Base-by-base conservation (phyloP, 2,113 vertebrate genomes). In the Micromys minutus region DNA sequence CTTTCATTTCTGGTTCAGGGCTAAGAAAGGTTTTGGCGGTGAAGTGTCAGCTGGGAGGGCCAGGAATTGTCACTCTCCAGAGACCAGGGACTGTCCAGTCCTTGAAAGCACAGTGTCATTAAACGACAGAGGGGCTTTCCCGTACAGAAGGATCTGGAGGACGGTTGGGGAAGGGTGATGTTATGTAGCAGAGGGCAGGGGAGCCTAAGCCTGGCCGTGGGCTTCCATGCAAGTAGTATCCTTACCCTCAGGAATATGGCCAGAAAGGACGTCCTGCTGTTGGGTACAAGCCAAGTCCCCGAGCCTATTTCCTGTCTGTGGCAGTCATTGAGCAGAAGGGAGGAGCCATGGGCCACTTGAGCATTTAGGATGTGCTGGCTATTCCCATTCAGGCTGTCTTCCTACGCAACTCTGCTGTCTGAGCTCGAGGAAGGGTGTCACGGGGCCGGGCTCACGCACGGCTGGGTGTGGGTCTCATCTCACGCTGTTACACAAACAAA, bases 71-170 rank as follows among this genome's bases (percentile, higher is more conserved):
- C 87, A 75, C 0, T 92, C 69, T 94, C 96, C 17, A 50, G 93
- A 87, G 94, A 94, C 47, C 67, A 71, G 94, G 95, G 95, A 74
- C 91, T 96, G 63, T 93, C 92, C 95, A 92, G 45, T 90, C 74
- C 93, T 55, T 69, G 67, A 91, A 61, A 80, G 29, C 63, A 15
- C 17, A 87, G n/a, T 89, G 21, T 59, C 67, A 42, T 80, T 47
- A 47, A 47, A 86, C 47, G 2, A 0, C 59, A 61, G 69, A 95
- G 96, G 91, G 88, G 86, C 22, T 94, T 95, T 95, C 92, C 94
- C 45, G 0, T 17, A 3, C 7, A 21, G 45, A 24, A 9, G 26
- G 52, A 93, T 84, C 36, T 10, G 15, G 65, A 29, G 57, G 9
- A 67, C 29, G 29, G 24, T 22, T 4, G 2, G 39, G 17, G 29